Conservation (phyloP, 2,888 invertebrate genomes). For the Nomada ferruginata region DNA sequence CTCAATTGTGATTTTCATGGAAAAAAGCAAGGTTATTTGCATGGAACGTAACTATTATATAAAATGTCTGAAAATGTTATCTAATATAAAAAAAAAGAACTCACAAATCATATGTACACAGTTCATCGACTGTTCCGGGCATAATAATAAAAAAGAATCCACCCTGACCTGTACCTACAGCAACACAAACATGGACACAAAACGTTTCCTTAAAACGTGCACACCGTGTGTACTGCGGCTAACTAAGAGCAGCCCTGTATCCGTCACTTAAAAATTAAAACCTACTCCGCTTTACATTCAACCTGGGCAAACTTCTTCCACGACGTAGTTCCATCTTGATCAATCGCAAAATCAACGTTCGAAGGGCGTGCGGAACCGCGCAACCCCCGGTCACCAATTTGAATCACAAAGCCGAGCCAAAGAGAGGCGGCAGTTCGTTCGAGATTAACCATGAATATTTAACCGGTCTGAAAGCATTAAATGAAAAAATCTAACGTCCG, state of each 20-base stretch:
- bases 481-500: background rate
- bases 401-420: constrained; percentile 28
- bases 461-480: background rate
- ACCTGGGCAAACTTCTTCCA: background rate
- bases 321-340: background rate
- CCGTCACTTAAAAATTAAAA: constrained; percentile 3
- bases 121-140: no score
- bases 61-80: no score
- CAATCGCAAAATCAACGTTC: background rate
- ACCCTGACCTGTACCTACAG: no score
- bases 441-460: constrained; percentile 34
- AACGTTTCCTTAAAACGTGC: background rate
- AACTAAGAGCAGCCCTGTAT: background rate
- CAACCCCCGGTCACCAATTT: constrained; percentile 1
- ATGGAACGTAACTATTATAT: no score
- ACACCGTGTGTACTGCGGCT: no score
- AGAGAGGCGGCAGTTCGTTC: constrained; percentile 25
- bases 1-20: no score
- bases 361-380: background rate
- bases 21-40: no score
- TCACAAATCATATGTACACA: no score
- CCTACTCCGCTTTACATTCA: background rate
- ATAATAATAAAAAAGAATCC: no score
- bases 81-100: no score
- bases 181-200: background rate